Evolutionary conservation across 2,888 invertebrate species (phyloP).

Genomic region (Tenthredo notha): DNA sequence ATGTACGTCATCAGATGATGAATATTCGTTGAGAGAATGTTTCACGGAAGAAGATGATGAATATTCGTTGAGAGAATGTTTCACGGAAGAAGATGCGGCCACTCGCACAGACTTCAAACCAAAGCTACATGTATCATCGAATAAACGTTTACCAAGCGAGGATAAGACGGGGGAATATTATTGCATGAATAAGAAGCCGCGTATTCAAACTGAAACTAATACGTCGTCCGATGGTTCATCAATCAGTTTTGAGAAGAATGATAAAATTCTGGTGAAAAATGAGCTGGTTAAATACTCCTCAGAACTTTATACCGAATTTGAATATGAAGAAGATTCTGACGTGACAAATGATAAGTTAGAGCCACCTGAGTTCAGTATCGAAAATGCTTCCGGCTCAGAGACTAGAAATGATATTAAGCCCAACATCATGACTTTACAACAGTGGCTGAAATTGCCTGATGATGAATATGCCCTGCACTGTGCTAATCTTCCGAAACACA

Average conservation of each 20-base stretch:
- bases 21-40: not conserved
- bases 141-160: not conserved
- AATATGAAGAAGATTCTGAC: constrained; percentile 2
- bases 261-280: not conserved
- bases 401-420: not conserved
- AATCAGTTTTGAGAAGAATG: not conserved
- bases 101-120: not conserved
- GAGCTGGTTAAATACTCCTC: not conserved
- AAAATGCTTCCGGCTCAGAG: not conserved
- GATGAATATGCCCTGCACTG: not conserved
- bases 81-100: not conserved
- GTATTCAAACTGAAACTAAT: not conserved
- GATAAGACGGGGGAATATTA: not conserved
- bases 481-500: not conserved
- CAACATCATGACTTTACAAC: not conserved
- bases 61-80: not conserved
- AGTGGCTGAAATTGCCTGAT: constrained; percentile 6
- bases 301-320: not conserved
- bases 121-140: not conserved
- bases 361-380: not conserved
- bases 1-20: not conserved
- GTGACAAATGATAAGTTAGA: not conserved
- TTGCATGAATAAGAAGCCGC: not conserved
- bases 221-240: not conserved
- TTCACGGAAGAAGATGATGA: not conserved